phyloP scores from a whole-genome alignment of 92 coral and sea anemone genomes.

The Montipora capitata region DNA sequence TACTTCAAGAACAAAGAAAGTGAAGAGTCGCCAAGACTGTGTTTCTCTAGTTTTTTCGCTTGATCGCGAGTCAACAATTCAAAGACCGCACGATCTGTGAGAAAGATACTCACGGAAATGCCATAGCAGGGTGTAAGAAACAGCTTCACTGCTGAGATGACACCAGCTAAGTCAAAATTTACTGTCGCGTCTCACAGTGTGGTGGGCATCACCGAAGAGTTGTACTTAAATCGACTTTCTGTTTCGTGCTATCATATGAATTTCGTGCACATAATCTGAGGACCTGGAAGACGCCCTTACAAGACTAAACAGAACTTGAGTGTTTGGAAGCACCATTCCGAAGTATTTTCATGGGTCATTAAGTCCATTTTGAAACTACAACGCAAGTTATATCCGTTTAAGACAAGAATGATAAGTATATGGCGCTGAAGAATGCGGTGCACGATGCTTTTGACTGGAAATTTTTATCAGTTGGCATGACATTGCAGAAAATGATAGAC shows the following conservation, averaged over 20 bases:
- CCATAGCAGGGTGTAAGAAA: no score
- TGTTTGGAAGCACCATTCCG: background rate
- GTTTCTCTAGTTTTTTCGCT: background rate
- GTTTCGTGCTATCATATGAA: background rate
- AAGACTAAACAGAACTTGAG: background rate
- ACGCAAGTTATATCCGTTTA: background rate
- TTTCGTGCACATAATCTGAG: background rate
- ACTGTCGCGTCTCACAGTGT: background rate
- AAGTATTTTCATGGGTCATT: background rate
- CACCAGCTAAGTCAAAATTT: background rate
- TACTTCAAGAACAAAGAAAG: no score
- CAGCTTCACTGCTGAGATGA: no score
- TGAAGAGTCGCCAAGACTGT: background rate
- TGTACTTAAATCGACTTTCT: no score
- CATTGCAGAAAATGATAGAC: no score
- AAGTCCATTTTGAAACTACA: background rate
- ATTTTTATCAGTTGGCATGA: no score
- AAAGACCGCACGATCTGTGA: background rate
- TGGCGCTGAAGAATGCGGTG: no score
- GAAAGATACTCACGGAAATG: no score
- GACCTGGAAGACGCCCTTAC: background rate
- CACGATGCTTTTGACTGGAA: no score
- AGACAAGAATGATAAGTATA: background rate
- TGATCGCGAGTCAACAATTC: background rate
- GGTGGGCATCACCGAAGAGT: background rate